These are phyloP conservation scores for Mamestra configurata DNA, from an alignment of 1,140 invertebrate species.

Conservation along the genomic window DNA sequence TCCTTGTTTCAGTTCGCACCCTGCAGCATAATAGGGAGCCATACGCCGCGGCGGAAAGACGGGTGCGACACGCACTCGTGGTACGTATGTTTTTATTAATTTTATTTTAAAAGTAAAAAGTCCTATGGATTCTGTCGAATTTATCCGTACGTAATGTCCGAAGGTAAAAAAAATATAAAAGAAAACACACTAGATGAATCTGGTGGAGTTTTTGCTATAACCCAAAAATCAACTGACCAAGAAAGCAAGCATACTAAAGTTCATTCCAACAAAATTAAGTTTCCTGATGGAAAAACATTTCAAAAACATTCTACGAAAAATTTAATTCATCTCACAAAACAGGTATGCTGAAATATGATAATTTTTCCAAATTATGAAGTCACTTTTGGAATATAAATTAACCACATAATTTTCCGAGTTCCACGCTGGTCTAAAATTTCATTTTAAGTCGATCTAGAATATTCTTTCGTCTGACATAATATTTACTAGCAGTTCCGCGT, in stretches of 20 bases:
- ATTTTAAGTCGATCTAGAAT: conserved; percentile 1
- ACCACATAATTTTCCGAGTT: conserved; percentile 16
- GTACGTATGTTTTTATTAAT: conserved; percentile 68
- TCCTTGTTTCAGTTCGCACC: conserved; percentile 81
- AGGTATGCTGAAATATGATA: conserved; percentile 28
- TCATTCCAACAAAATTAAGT: not conserved
- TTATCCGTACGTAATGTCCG: no score
- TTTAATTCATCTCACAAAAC: conserved; percentile 17
- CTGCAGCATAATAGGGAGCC: conserved; percentile 87
- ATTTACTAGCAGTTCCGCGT: not conserved
- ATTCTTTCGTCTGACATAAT: not conserved
- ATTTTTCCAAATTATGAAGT: conserved; percentile 20
- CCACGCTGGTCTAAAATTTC: conserved; percentile 9
- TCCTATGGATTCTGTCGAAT: no score
- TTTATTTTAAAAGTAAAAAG: not conserved
- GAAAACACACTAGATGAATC: not conserved
- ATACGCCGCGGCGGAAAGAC: conserved; percentile 87
- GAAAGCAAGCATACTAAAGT: not conserved
- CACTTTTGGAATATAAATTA: conserved; percentile 11
- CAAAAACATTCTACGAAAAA: not conserved
- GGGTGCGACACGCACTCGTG: conserved; percentile 87
- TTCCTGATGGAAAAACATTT: not conserved
- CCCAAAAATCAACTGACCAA: not conserved
- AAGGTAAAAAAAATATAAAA: no score
- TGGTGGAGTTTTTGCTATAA: not conserved